A percentile compares a stretch with the other conserved stretches of the same genome.
Conservation (phyloP, 2,888 invertebrate genomes). For the Rhabditoides inermis region DNA sequence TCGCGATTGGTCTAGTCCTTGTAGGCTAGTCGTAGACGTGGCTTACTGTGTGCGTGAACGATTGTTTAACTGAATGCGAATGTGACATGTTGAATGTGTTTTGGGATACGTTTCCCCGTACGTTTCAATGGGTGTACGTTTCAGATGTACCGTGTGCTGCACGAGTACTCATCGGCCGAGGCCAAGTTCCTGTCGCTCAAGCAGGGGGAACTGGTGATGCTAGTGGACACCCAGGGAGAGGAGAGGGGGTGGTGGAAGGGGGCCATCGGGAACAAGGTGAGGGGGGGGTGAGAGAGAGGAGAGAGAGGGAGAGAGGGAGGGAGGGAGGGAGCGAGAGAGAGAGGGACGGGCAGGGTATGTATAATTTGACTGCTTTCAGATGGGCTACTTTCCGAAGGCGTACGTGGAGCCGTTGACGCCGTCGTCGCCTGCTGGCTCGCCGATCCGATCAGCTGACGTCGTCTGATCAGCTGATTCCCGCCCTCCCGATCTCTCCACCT, state of each 20-base stretch:
- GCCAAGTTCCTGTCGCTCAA: constrained; percentile 71
- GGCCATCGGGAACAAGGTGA: constrained; percentile 64
- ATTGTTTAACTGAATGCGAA: no score
- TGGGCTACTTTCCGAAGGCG: constrained; percentile 54
- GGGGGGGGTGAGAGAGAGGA: background rate
- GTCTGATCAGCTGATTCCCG: no score
- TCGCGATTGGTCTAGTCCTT: no score
- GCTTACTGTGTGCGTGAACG: no score
- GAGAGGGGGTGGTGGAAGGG: constrained; percentile 94
- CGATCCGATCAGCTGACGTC: no score
- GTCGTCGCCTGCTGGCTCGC: no score
- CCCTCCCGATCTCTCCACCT: no score
- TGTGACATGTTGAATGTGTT: no score
- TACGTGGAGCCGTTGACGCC: constrained; percentile 25
- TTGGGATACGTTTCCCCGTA: no score
- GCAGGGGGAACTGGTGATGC: constrained; percentile 73
- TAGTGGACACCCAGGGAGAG: constrained; percentile 80
- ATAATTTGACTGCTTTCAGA: constrained; percentile 39
- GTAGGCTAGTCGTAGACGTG: no score
- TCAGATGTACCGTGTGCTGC: constrained; percentile 41
- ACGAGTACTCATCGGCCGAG: constrained; percentile 60
- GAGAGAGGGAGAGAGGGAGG: constrained; percentile 64
- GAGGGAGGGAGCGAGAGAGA: constrained; percentile 68
- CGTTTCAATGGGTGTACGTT: no score
- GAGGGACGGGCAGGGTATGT: background rate